Base-by-base conservation (phyloP, 2,888 invertebrate species). In the Lasioglossum oenotherae region DNA sequence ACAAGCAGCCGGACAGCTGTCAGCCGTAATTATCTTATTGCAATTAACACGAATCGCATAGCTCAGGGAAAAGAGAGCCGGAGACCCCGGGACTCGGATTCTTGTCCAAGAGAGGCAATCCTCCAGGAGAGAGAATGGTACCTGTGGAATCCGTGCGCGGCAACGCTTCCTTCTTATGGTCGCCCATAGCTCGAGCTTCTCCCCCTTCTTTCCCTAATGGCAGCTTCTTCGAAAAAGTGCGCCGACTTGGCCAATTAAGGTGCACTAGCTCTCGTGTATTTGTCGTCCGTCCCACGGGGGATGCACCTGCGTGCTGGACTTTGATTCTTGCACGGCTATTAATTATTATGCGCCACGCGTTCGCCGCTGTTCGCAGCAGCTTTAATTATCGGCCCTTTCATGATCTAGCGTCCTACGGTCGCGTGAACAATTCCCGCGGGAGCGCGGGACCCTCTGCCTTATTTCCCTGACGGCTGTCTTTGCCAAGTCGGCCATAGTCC, bases 131-230 rank as follows among this genome's bases (percentile, higher is more conserved):
- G 74, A 72, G 41, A 78, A 81, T 72, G 79, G 77, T 74, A 67
- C 81, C 64, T 74, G 31, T 82, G 88, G 88, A 90, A 90, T 90
- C 86, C 78, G 81, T 78, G 49, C 78, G 31, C 81, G 69, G 78
- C 87, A 87, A 64, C 64, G 83, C 80, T 82, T 90, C 86, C 90
- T 90, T 88, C 91, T 91, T 90, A 90, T 84, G 89, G 85, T 85
- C 74, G 69, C 78, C 27, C 71, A 44, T 44, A 64, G 71, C 80
- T 72, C 38, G 31, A 49, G 78, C 84, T 69, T 71, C 84, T 69
- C 23, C 46, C 73, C 67, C 74, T 60, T 87, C 74, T 84, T 67
- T 64, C 80, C 64, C 89, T 83, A 82, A 89, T 86, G 89, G 82
- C 81, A 69, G 60, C 46, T 46, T 69, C 60, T 57, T 80, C 74